These are phyloP conservation scores for Sesia apiformis DNA, from an alignment of 2,888 invertebrate genomes.

Conservation along the genomic window DNA sequence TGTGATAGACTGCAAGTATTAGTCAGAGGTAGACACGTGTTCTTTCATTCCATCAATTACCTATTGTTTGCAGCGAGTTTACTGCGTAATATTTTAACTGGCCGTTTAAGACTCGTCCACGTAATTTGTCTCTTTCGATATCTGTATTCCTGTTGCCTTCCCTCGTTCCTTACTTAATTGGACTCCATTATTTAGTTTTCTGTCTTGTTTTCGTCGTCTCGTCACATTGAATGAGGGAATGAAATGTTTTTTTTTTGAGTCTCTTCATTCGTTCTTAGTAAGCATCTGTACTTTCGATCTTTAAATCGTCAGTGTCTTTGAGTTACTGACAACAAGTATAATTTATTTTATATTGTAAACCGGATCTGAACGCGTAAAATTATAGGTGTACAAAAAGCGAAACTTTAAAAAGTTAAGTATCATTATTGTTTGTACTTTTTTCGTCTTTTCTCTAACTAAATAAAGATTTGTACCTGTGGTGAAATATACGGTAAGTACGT, in stretches of 20 bases:
- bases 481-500: too few species aligned
- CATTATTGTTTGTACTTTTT: too few species aligned
- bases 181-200: slow-evolving; percentile 47
- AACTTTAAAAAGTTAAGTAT: too few species aligned
- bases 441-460: too few species aligned
- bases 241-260: slow-evolving; percentile 30
- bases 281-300: slow-evolving; percentile 4
- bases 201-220: slow-evolving; percentile 33
- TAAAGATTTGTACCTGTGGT: too few species aligned
- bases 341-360: background rate
- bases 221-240: slow-evolving; percentile 34
- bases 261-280: slow-evolving; percentile 23
- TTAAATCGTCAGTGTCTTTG: background rate
- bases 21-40: too few species aligned
- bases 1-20: too few species aligned
- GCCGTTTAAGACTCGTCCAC: background rate
- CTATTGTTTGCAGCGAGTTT: background rate
- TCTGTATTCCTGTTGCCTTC: slow-evolving; percentile 13
- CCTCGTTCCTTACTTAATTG: slow-evolving; percentile 45
- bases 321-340: background rate
- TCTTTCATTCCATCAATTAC: background rate
- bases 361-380: background rate
- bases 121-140: slow-evolving; percentile 7
- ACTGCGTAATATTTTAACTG: background rate
- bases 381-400: too few species aligned